phyloP scores from a whole-genome alignment of 2,888 invertebrate species.

The Nomada flava region DNA sequence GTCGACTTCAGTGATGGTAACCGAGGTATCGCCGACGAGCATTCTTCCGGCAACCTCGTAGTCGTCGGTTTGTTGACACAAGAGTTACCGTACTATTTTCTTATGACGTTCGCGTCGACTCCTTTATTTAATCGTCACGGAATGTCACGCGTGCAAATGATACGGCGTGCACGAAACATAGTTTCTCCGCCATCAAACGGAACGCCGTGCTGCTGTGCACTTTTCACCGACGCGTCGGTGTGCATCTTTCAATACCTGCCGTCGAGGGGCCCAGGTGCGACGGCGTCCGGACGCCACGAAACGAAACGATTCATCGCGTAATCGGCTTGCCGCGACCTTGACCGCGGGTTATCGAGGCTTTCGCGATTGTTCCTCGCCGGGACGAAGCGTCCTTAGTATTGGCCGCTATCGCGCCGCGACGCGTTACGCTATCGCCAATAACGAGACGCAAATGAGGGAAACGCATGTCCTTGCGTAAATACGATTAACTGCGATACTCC shows the following conservation, averaged over 20 bases:
- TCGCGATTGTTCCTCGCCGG: constrained; percentile 32
- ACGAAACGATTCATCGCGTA: constrained; percentile 1
- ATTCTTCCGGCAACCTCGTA: no score
- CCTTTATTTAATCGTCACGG: no score
- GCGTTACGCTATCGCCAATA: constrained; percentile 40
- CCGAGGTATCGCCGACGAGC: no score
- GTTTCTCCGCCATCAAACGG: no score
- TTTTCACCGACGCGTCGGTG: neutral
- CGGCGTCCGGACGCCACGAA: neutral
- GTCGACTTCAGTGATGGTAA: no score
- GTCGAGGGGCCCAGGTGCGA: neutral
- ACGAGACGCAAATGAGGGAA: constrained; percentile 51
- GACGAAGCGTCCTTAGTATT: constrained; percentile 34
- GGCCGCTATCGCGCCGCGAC: constrained; percentile 7
- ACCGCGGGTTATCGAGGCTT: constrained; percentile 33
- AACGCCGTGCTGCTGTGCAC: no score
- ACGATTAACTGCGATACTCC: constrained; percentile 41
- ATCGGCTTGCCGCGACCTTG: constrained; percentile 7
- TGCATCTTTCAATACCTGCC: neutral
- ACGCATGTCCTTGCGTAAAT: constrained; percentile 47
- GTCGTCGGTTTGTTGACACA: no score
- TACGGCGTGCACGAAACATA: no score
- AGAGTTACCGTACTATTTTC: no score
- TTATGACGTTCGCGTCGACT: no score
- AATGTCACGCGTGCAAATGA: no score